These are phyloP conservation scores for Furcula furcula DNA, from an alignment of 2,888 invertebrate species.

Conservation along the genomic window DNA sequence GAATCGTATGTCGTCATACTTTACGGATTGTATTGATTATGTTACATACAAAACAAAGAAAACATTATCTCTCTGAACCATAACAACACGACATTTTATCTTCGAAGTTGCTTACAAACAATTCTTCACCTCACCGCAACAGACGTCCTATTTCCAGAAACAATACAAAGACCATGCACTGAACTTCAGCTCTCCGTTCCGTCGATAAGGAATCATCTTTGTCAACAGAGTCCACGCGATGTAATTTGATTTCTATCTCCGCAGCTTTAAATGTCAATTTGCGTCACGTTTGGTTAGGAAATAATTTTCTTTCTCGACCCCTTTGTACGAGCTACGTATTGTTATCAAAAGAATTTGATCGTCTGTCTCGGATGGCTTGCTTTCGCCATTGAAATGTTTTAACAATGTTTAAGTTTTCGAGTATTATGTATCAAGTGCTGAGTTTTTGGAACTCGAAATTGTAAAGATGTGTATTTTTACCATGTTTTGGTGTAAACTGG, in stretches of 20 bases:
- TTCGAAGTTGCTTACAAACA: conserved; percentile 8
- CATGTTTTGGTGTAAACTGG: too few species aligned
- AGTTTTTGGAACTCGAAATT: too few species aligned
- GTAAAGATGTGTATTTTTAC: too few species aligned
- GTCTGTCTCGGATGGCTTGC: conserved; percentile 33
- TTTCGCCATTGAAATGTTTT: conserved; percentile 21
- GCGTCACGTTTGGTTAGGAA: conserved; percentile 17
- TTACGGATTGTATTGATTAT: too few species aligned
- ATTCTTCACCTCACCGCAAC: conserved; percentile 11
- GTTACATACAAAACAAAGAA: too few species aligned
- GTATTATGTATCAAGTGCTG: too few species aligned
- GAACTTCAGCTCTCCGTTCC: conserved; percentile 18
- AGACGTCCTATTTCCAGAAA: conserved; percentile 16
- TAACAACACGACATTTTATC: neutral
- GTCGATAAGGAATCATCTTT: conserved; percentile 28
- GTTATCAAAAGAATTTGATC: conserved; percentile 50
- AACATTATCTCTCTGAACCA: too few species aligned
- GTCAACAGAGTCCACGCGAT: conserved; percentile 20
- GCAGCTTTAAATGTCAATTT: conserved; percentile 27
- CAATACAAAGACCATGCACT: conserved; percentile 27
- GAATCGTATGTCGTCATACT: too few species aligned
- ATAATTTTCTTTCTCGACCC: conserved; percentile 35
- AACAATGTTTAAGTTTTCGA: conserved; percentile 9
- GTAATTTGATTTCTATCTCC: conserved; percentile 33
- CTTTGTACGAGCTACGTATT: conserved; percentile 35